A percentile compares a stretch with the other conserved stretches of the same genome.
Evolutionary conservation across 2,888 invertebrate genomes (phyloP).

Genomic region (Tromatobia lineatoria): DNA sequence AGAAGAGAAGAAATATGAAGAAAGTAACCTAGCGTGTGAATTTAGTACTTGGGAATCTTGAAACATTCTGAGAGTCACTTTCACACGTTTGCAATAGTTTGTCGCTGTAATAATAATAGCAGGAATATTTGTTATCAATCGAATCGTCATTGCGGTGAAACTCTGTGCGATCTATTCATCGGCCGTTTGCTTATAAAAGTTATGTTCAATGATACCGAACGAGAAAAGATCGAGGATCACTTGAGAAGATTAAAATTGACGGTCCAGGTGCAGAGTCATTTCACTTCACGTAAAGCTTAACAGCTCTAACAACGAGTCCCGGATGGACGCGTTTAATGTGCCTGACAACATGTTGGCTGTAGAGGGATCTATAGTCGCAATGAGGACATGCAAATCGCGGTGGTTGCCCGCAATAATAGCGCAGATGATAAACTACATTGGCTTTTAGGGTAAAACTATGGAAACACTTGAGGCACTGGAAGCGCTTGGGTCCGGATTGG

Average conservation of each 20-base stretch:
- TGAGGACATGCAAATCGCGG: slow-evolving; percentile 79
- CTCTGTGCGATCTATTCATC: background rate
- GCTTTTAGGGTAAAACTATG: slow-evolving; percentile 83
- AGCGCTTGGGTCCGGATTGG: slow-evolving; percentile 22
- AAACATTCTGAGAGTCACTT: background rate
- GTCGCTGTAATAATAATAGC: background rate
- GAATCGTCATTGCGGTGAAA: background rate
- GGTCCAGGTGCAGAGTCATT: background rate
- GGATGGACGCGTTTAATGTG: slow-evolving; percentile 79
- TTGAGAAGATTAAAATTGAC: background rate
- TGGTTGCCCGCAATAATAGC: slow-evolving; percentile 84
- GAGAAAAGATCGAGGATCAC: background rate
- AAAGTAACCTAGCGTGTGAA: too few species aligned
- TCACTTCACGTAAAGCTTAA: slow-evolving; percentile 74
- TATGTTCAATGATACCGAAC: background rate
- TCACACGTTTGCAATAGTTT: background rate
- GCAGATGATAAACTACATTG: slow-evolving; percentile 84
- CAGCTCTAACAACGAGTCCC: slow-evolving; percentile 41
- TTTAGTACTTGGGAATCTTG: too few species aligned
- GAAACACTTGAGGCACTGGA: slow-evolving; percentile 83
- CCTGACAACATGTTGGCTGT: slow-evolving; percentile 75
- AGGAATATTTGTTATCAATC: background rate
- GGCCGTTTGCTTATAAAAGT: background rate
- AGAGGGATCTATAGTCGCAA: slow-evolving; percentile 74
- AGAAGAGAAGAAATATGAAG: too few species aligned